These are phyloP conservation scores for Eurystomus glaucurus DNA, from an alignment of 2,797 vertebrate genomes.

Conservation along the genomic window DNA sequence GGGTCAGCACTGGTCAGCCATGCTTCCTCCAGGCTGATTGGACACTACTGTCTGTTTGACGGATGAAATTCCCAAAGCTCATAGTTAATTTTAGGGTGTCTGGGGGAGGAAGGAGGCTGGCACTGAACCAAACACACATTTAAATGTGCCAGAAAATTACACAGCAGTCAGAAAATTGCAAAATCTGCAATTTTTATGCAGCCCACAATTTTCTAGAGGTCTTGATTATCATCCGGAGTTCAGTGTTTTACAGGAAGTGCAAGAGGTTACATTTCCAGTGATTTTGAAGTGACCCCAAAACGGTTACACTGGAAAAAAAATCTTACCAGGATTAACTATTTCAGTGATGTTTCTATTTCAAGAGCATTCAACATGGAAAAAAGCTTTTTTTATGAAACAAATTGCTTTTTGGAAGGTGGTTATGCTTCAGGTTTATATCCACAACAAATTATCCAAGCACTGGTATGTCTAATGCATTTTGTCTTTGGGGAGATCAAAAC, in stretches of 20 bases:
- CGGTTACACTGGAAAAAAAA: constrained; percentile 61
- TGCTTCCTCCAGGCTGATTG: constrained; percentile 29
- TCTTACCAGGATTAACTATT: constrained; percentile 69
- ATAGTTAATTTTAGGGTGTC: constrained; percentile 74
- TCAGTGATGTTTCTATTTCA: constrained; percentile 60
- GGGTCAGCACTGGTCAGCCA: constrained; percentile 21
- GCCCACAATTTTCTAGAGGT: constrained; percentile 67
- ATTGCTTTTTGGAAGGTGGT: not conserved
- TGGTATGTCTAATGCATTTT: not conserved
- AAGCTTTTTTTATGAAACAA: not conserved
- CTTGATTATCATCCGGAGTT: constrained; percentile 66
- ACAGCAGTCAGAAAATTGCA: constrained; percentile 65
- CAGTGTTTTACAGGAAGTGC: constrained; percentile 71
- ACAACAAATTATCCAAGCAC: not conserved
- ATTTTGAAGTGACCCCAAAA: constrained; percentile 75
- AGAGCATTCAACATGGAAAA: not conserved
- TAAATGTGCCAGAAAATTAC: constrained; percentile 61
- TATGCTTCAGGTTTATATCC: not conserved
- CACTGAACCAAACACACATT: constrained; percentile 41
- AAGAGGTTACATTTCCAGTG: constrained; percentile 71
- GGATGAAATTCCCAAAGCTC: constrained; percentile 67
- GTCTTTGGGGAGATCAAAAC: not conserved
- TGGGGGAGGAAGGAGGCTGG: constrained; percentile 43
- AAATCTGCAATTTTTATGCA: constrained; percentile 67
- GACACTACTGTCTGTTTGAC: constrained; percentile 45